Evolutionary conservation across 2,113 vertebrate genomes (phyloP).

Genomic region (Hemichromis elongatus): DNA sequence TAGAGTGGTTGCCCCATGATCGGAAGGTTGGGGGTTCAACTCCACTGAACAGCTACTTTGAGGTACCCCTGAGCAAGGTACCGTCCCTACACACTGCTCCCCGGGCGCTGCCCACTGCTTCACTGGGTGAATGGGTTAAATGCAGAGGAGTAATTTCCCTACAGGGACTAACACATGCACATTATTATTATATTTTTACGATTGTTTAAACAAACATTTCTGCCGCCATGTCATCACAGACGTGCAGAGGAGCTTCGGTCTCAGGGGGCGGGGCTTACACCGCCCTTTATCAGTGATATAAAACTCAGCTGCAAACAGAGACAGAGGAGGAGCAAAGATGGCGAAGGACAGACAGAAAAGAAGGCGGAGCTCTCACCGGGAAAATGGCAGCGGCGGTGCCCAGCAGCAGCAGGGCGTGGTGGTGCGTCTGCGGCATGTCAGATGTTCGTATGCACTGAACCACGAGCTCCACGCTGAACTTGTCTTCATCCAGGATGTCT

Average conservation of each 20-base stretch:
- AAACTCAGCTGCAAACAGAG: neutral
- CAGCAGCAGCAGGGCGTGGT: constrained; percentile 90
- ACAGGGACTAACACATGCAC: too few relatives aligned
- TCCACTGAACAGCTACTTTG: too few relatives aligned
- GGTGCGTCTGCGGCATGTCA: constrained; percentile 91
- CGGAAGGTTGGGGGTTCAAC: too few relatives aligned
- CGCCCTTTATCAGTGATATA: neutral
- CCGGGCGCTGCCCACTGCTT: too few relatives aligned
- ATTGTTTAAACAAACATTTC: neutral
- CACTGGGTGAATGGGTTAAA: too few relatives aligned
- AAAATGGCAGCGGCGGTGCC: constrained; percentile 85
- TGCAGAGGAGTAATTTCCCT: too few relatives aligned
- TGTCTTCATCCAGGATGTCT: constrained; percentile 89
- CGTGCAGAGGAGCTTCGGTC: neutral
- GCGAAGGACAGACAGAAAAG: neutral
- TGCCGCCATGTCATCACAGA: neutral
- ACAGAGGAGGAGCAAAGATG: neutral
- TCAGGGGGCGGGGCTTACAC: neutral
- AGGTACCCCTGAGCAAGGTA: too few relatives aligned
- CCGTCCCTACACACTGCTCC: too few relatives aligned
- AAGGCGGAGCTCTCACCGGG: constrained; percentile 75
- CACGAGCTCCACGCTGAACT: constrained; percentile 92
- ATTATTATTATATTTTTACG: fast-evolving
- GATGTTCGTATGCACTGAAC: constrained; percentile 90
- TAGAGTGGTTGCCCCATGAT: too few relatives aligned